Conservation (phyloP, 2,113 vertebrate species). For the Gracilinanus agilis region DNA sequence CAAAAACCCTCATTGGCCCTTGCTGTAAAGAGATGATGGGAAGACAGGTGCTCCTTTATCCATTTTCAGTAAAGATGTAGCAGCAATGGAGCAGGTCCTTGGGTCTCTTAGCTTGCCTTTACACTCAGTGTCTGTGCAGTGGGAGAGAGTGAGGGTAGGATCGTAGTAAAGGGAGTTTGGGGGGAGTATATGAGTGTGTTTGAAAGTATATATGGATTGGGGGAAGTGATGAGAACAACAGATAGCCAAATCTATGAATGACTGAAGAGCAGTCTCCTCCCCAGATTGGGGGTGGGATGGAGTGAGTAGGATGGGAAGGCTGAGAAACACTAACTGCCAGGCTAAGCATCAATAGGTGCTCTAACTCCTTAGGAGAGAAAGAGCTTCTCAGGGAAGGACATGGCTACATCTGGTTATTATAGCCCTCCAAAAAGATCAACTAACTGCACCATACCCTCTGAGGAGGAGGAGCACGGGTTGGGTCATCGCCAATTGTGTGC, state of each 20-base stretch:
- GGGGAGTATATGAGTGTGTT: background rate
- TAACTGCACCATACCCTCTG: background rate
- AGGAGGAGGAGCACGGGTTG: background rate
- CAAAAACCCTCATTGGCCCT: background rate
- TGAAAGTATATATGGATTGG: background rate
- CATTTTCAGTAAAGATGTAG: background rate
- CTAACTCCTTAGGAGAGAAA: background rate
- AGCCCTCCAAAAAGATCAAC: background rate
- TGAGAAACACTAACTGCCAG: too few species aligned
- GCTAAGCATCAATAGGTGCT: too few species aligned
- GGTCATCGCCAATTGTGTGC: background rate
- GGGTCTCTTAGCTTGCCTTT: background rate
- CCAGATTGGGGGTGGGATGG: background rate
- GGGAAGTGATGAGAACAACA: background rate
- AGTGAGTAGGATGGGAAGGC: background rate
- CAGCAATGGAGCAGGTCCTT: background rate
- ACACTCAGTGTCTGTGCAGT: background rate
- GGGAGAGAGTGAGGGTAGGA: background rate
- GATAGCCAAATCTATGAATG: background rate
- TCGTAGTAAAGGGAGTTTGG: background rate
- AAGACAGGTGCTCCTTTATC: background rate
- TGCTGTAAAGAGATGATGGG: background rate
- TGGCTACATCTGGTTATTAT: background rate
- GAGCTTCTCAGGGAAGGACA: background rate
- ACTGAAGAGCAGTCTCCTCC: background rate